These are phyloP conservation scores for Mungos mungo DNA, from an alignment of 2,113 vertebrate genomes.

Conservation along the genomic window DNA sequence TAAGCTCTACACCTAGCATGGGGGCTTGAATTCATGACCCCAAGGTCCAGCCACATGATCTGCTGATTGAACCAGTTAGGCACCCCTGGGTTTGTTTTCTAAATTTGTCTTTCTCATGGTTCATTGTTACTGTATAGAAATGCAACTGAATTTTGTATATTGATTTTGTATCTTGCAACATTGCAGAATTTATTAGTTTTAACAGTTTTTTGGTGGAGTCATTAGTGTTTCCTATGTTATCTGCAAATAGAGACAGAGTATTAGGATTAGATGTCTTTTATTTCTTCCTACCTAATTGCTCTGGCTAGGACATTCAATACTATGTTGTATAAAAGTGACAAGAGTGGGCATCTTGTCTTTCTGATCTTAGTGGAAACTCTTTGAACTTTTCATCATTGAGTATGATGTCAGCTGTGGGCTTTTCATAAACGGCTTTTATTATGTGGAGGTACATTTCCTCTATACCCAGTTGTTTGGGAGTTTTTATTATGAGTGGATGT, in stretches of 20 bases:
- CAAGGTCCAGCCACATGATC: neutral
- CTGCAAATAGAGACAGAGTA: neutral
- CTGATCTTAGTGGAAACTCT: neutral
- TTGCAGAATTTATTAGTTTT: neutral
- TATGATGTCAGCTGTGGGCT: neutral
- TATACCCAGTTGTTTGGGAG: neutral
- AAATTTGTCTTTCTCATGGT: neutral
- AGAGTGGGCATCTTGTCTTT: neutral
- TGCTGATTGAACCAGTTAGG: no score
- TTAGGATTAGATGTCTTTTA: neutral
- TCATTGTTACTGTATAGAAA: neutral
- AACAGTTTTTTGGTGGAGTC: neutral
- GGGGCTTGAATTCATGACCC: neutral
- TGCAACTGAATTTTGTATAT: neutral
- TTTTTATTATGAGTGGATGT: neutral
- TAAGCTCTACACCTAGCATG: neutral
- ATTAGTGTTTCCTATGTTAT: neutral
- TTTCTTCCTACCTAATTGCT: neutral
- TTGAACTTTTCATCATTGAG: neutral
- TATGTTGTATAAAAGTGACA: neutral
- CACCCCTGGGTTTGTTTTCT: neutral
- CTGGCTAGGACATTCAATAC: neutral
- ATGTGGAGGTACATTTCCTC: neutral
- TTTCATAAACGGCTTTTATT: neutral
- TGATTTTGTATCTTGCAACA: neutral